Evolutionary conservation across 2,888 invertebrate species (phyloP).

Genomic region (Boloria selene): DNA sequence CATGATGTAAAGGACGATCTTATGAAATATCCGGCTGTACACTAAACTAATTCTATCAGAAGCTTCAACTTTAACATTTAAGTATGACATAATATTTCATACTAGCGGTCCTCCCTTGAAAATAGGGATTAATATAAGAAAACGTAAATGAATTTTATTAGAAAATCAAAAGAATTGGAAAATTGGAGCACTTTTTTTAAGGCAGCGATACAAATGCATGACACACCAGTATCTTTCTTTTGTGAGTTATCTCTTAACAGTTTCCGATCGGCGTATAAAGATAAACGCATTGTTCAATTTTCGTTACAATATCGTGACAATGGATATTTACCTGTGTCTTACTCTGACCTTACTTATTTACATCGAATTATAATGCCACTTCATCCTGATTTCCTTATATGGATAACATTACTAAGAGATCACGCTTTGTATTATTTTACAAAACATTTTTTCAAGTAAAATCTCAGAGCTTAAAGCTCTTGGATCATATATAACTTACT

Average conservation of each 20-base stretch:
- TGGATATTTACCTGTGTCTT: slow-evolving; percentile 4
- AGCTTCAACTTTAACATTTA: too few species aligned
- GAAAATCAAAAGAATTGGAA: too few species aligned
- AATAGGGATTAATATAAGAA: too few species aligned
- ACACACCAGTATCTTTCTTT: not conserved
- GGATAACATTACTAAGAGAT: not conserved
- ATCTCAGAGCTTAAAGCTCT: not conserved
- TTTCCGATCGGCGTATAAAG: not conserved
- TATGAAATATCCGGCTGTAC: too few species aligned
- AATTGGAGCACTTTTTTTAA: too few species aligned
- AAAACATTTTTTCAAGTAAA: not conserved
- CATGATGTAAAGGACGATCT: too few species aligned
- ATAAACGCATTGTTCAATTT: not conserved
- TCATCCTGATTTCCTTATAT: slow-evolving; percentile 11
- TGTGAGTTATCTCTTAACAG: not conserved
- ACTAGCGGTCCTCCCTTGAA: too few species aligned
- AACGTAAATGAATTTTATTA: too few species aligned
- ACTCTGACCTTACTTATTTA: slow-evolving; percentile 13
- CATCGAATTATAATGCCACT: slow-evolving; percentile 11
- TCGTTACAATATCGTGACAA: slow-evolving; percentile 2
- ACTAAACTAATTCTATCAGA: too few species aligned
- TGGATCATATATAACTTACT: too few species aligned
- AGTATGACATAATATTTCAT: too few species aligned
- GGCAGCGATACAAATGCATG: too few species aligned
- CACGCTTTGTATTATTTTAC: slow-evolving; percentile 1